Percentiles rank a stretch among this genome's conserved stretches.
phyloP scores from a whole-genome alignment of 2,797 vertebrate genomes.

The Gephyroberyx darwinii region DNA sequence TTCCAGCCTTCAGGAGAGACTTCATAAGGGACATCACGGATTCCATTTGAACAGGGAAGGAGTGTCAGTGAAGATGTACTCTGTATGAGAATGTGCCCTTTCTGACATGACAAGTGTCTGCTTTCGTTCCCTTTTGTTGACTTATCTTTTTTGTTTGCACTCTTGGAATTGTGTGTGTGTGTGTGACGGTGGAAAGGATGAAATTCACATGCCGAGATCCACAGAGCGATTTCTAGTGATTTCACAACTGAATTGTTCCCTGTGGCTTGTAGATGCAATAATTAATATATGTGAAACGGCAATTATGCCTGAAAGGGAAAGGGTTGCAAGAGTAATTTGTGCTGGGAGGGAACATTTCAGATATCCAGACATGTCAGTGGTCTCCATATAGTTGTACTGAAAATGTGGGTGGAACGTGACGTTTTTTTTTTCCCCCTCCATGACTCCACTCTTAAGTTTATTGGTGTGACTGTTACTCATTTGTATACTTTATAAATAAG shows the following conservation, averaged over 20 bases:
- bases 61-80: slow-evolving; percentile 61
- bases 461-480: slow-evolving; percentile 86
- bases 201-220: slow-evolving; percentile 56
- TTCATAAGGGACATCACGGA: slow-evolving; percentile 65
- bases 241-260: slow-evolving; percentile 56
- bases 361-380: slow-evolving; percentile 72
- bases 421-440: slow-evolving; percentile 50
- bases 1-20: slow-evolving; percentile 80
- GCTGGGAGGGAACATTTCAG: slow-evolving; percentile 70
- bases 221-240: slow-evolving; percentile 46
- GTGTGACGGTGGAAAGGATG: slow-evolving; percentile 49
- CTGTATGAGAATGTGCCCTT: slow-evolving; percentile 59
- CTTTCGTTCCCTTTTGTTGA: slow-evolving; percentile 66
- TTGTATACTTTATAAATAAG: slow-evolving; percentile 80
- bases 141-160: slow-evolving; percentile 68
- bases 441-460: slow-evolving; percentile 77
- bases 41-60: slow-evolving; percentile 55
- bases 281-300: slow-evolving; percentile 72
- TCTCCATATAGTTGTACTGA: slow-evolving; percentile 75
- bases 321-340: slow-evolving; percentile 41
- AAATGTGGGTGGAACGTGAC: slow-evolving; percentile 78
- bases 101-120: slow-evolving; percentile 68
- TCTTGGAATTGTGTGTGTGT: slow-evolving; percentile 49
- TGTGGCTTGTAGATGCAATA: slow-evolving; percentile 64
- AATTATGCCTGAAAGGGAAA: slow-evolving; percentile 75